A percentile compares a stretch with the other conserved stretches of the same genome.
Evolutionary conservation across 2,888 invertebrate species (phyloP).

Genomic region (Harmothoe impar): DNA sequence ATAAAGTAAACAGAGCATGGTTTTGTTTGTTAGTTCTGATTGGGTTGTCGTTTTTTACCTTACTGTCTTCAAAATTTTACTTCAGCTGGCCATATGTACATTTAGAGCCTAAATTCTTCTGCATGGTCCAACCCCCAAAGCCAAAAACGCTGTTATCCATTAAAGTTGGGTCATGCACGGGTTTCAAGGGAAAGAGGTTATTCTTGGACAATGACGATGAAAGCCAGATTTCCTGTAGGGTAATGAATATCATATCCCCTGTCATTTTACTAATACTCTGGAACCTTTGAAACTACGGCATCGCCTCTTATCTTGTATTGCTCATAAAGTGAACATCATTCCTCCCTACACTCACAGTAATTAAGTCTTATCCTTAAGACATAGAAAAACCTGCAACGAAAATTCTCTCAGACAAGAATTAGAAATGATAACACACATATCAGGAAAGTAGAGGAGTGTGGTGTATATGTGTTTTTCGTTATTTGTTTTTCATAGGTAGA

Average conservation of each 20-base stretch:
- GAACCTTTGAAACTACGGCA: conserved; percentile 25
- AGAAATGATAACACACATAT: neutral
- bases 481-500: neutral
- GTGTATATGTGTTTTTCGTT: neutral
- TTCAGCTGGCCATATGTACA: neutral
- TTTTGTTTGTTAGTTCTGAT: conserved; percentile 27
- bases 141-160: neutral
- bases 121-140: conserved; percentile 6
- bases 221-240: neutral
- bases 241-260: neutral
- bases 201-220: neutral
- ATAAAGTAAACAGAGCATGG: neutral
- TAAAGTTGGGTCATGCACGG: conserved; percentile 30
- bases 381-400: neutral
- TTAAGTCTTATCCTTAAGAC: neutral
- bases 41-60: neutral
- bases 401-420: too few species aligned
- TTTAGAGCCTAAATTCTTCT: neutral
- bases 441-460: conserved; percentile 22
- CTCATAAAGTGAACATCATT: neutral
- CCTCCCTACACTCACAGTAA: neutral
- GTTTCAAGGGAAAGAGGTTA: conserved; percentile 37
- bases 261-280: neutral
- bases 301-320: neutral
- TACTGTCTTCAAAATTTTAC: conserved; percentile 8